Conservation (phyloP, 2,888 invertebrate genomes). For the Habroteleia sp. region DNA sequence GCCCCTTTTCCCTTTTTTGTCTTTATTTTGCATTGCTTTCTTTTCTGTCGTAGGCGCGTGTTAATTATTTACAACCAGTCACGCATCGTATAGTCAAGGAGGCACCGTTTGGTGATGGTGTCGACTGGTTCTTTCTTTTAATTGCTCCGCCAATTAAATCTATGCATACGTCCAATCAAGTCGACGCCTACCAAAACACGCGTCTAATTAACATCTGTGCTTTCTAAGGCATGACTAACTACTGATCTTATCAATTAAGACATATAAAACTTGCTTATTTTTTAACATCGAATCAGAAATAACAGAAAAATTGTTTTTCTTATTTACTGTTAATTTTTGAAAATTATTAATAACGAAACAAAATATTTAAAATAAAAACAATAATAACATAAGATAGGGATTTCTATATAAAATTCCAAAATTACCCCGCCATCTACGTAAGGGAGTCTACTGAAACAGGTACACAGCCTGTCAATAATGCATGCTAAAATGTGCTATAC, state of each 20-base stretch:
- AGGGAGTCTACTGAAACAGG: too few relatives aligned
- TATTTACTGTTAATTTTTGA: too few relatives aligned
- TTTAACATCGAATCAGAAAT: too few relatives aligned
- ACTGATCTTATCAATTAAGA: slow-evolving; percentile 54
- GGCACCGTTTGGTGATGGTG: slow-evolving; percentile 34
- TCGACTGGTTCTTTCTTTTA: slow-evolving; percentile 73
- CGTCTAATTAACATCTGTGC: slow-evolving; percentile 77
- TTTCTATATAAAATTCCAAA: too few relatives aligned
- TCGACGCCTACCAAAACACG: slow-evolving; percentile 72
- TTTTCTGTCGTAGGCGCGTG: slow-evolving; percentile 44
- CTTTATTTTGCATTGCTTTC: slow-evolving; percentile 14
- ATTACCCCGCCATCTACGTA: too few relatives aligned
- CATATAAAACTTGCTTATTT: too few relatives aligned
- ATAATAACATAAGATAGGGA: too few relatives aligned
- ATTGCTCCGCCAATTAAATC: slow-evolving; percentile 79
- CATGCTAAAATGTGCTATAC: too few relatives aligned
- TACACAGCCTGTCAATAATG: too few relatives aligned
- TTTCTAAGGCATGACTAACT: slow-evolving; percentile 40
- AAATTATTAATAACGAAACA: too few relatives aligned
- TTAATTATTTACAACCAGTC: slow-evolving; percentile 65
- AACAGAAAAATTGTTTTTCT: too few relatives aligned
- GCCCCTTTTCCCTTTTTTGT: slow-evolving; percentile 7
- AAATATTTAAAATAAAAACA: too few relatives aligned
- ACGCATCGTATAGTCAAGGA: slow-evolving; percentile 39
- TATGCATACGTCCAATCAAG: slow-evolving; percentile 75